Conservation (phyloP, 2,113 vertebrate species). For the Tetrax tetrax region DNA sequence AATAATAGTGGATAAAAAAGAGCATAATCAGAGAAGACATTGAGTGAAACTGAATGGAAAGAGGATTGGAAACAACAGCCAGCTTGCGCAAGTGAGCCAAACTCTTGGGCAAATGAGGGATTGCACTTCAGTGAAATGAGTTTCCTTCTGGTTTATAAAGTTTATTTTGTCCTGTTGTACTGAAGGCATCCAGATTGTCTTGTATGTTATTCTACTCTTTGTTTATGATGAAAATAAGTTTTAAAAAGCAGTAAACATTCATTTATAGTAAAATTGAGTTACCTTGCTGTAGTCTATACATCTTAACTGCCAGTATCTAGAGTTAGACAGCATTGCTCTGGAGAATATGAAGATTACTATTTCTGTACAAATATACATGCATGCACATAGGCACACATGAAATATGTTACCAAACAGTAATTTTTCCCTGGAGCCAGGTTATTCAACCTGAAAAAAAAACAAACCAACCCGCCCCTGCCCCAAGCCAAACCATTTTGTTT, state of each 20-base stretch:
- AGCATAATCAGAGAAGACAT: not conserved
- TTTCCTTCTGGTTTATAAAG: not conserved
- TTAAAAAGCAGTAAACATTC: not conserved
- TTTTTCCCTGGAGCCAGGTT: not conserved
- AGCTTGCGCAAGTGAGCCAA: not conserved
- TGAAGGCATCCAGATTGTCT: not conserved
- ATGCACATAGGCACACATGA: not conserved
- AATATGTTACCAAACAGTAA: rapidly evolving
- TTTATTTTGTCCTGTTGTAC: not conserved
- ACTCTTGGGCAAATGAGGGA: not conserved
- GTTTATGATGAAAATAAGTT: not conserved
- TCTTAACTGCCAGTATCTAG: not conserved
- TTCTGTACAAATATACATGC: not conserved
- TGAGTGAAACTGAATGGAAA: not conserved
- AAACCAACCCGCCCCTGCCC: not conserved
- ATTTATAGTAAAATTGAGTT: not conserved
- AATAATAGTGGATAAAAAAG: not conserved
- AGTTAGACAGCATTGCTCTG: not conserved
- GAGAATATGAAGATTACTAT: not conserved
- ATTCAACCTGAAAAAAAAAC: not conserved
- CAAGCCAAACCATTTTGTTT: not conserved
- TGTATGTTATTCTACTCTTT: not conserved
- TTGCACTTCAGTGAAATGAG: not conserved
- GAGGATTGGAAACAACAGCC: not conserved
- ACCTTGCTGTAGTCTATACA: not conserved